Evolutionary conservation across 2,113 vertebrate species (phyloP).

Genomic region (human (Homo sapiens)): DNA sequence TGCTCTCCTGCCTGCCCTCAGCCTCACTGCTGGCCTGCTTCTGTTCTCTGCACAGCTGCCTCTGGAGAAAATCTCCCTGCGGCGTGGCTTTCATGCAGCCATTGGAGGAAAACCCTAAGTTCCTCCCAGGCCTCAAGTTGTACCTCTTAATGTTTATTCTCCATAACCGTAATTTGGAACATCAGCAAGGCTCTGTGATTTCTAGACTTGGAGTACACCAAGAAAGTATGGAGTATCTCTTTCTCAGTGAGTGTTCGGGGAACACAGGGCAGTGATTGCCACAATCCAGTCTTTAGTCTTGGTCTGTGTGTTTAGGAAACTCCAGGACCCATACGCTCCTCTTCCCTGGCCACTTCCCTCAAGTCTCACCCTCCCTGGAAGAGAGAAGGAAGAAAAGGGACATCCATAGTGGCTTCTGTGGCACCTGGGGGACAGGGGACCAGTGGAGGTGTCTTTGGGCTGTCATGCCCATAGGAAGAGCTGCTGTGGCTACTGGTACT

Average conservation of each 20-base stretch:
- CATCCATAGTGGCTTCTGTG: not conserved
- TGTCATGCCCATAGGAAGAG: not conserved
- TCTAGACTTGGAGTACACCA: not conserved
- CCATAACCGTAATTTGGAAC: not conserved
- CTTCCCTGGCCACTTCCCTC: not conserved
- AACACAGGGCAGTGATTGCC: not conserved
- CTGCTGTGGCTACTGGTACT: not conserved
- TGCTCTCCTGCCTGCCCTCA: not conserved
- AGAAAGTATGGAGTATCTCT: not conserved
- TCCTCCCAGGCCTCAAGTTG: not conserved
- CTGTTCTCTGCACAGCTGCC: not conserved
- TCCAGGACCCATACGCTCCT: not conserved
- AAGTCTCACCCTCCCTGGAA: not conserved
- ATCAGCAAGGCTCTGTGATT: not conserved
- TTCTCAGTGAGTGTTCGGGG: not conserved
- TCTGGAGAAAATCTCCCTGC: not conserved
- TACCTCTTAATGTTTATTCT: not conserved
- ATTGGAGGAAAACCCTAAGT: conserved; percentile 6
- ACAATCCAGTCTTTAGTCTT: not conserved
- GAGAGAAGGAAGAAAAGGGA: not conserved
- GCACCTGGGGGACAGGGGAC: not conserved
- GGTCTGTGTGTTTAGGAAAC: not conserved
- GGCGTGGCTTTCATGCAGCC: not conserved
- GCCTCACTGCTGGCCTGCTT: not conserved
- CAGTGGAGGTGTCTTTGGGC: not conserved